Conservation (phyloP, 1,140 invertebrate genomes). For the Drosophila sucinea region DNA sequence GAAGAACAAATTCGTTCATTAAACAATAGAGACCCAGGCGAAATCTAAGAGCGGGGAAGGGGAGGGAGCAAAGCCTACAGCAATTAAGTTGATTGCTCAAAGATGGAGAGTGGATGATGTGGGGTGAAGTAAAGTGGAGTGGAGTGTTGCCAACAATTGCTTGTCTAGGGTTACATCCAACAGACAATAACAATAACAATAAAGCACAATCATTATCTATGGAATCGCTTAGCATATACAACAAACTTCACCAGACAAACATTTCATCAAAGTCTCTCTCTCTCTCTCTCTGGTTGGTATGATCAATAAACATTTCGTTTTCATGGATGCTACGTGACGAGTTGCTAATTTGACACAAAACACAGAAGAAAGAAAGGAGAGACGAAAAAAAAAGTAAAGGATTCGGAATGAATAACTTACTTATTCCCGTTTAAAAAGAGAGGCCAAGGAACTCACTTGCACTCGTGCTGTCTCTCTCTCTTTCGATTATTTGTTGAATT, state of each 20-base stretch:
- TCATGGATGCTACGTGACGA: slow-evolving; percentile 65
- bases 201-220: slow-evolving; percentile 35
- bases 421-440: neutral
- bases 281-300: neutral
- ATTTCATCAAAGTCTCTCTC: slow-evolving; percentile 34
- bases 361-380: slow-evolving; percentile 27
- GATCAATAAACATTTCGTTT: slow-evolving; percentile 40
- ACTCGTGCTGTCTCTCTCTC: slow-evolving; percentile 5
- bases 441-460: slow-evolving; percentile 1
- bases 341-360: slow-evolving; percentile 63
- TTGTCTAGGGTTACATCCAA: slow-evolving; percentile 53
- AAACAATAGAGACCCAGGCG: slow-evolving; percentile 54
- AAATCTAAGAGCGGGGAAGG: neutral
- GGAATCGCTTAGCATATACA: slow-evolving; percentile 15
- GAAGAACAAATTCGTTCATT: slow-evolving; percentile 49
- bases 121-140: slow-evolving; percentile 8
- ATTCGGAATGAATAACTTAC: slow-evolving; percentile 16
- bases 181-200: slow-evolving; percentile 49
- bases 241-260: slow-evolving; percentile 27
- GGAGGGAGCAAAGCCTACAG: slow-evolving; percentile 44
- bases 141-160: slow-evolving; percentile 30
- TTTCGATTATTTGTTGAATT: slow-evolving; percentile 48
- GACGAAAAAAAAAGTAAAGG: slow-evolving; percentile 28
- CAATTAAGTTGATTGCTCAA: slow-evolving; percentile 76
- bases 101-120: slow-evolving; percentile 29